phyloP scores from a whole-genome alignment of 1,140 invertebrate species.

The Eumeta japonica region DNA sequence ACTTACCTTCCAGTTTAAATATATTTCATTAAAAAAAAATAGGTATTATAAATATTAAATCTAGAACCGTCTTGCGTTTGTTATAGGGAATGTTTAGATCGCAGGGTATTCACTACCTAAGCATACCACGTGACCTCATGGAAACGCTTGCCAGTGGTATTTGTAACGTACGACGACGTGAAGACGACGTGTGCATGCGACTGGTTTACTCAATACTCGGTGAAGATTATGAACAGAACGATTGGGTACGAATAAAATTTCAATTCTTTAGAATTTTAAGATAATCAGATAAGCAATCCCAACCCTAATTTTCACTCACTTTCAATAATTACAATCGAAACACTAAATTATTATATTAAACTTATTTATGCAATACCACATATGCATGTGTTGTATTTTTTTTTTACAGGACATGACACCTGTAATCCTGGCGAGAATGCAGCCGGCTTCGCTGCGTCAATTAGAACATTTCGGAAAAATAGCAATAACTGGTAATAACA shows the following conservation, averaged over 20 bases:
- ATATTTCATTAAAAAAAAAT: background rate
- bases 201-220: constrained; percentile 33
- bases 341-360: background rate
- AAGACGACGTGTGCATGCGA: constrained; percentile 35
- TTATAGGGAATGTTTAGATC: constrained; percentile 25
- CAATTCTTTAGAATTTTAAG: too few relatives aligned
- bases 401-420: constrained; percentile 30
- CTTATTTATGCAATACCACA: background rate
- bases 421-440: constrained; percentile 27
- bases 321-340: constrained; percentile 4
- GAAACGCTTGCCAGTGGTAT: constrained; percentile 21
- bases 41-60: background rate
- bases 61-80: constrained; percentile 3
- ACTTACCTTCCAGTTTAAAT: too few relatives aligned
- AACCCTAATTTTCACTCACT: too few relatives aligned
- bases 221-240: constrained; percentile 43
- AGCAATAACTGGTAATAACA: constrained; percentile 29
- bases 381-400: background rate
- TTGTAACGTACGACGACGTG: constrained; percentile 22
- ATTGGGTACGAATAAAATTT: constrained; percentile 35
- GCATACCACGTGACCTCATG: constrained; percentile 12
- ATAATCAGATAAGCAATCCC: too few relatives aligned
- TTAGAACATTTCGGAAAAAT: constrained; percentile 46
- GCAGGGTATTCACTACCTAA: constrained; percentile 23
- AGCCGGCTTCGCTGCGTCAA: constrained; percentile 37